Conservation (phyloP, 2,113 vertebrate species). For the Eulacestoma nigropectus region DNA sequence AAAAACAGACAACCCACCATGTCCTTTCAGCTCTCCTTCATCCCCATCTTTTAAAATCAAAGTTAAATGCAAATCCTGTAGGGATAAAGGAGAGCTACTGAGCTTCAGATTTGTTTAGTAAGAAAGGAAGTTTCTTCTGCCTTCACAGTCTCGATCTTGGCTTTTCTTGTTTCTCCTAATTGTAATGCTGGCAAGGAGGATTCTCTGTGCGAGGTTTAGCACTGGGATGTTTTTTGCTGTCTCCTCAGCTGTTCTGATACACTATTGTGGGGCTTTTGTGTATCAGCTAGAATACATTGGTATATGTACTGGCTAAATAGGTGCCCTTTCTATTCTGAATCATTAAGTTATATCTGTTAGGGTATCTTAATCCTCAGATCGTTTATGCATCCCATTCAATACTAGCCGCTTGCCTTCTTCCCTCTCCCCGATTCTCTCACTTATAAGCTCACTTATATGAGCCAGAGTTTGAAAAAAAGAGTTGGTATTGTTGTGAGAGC, state of each 20-base stretch:
- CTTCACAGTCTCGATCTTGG: not conserved
- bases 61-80: not conserved
- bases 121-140: not conserved
- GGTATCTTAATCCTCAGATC: not conserved
- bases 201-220: fast-evolving
- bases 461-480: not conserved
- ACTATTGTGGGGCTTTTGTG: no score
- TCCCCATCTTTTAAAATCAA: not conserved
- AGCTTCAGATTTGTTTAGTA: not conserved
- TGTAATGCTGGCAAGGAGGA: not conserved
- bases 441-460: not conserved
- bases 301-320: not conserved
- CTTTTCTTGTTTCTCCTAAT: not conserved
- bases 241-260: not conserved
- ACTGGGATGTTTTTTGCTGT: not conserved
- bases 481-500: not conserved
- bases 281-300: not conserved
- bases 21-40: not conserved
- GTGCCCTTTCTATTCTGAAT: not conserved
- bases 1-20: not conserved
- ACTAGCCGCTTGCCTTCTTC: fast-evolving
- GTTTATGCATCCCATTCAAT: fast-evolving
- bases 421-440: fast-evolving
- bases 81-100: not conserved
- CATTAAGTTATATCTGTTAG: not conserved